Evolutionary conservation across 2,797 vertebrate genomes (phyloP), one percentile per base, ranked within the genome.

Genomic region (Acanthurus leucopareius): DNA sequence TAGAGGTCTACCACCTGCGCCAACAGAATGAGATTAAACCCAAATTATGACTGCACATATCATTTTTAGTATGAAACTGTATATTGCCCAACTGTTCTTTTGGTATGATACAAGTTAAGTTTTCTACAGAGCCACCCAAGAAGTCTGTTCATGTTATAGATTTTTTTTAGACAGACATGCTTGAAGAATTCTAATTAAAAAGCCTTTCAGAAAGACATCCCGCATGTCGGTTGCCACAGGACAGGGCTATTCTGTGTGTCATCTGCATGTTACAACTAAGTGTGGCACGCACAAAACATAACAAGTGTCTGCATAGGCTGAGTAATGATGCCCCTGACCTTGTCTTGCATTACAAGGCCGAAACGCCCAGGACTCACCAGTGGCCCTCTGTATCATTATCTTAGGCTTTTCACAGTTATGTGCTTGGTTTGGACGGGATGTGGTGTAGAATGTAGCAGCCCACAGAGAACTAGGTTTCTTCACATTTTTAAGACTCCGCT

Each of bases 361-460:
- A 40, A 83, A 86, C 71, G 19, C 85, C 80, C 84, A 59, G 77
- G 17, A 25, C 71, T 73, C 66, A 67, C 85, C 83, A 61, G 63
- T 22, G 63, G 58, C 60, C 69, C 80, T 68, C 75, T 83, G 74
- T 90, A 59, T 93, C 83, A 91, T 94, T 92, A 93, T 73, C 84
- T 82, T 6, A 51, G 85, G 89, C 88, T 90, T 91, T 93, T 94
- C 92, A 88, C 93, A 92, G 90, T 79, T 77, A 86, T 73, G 91
- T 93, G 93, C 85, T 92, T 83, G 79, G 90, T 92, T 93, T 92
- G 85, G 70, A 81, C 32, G 83, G 85, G 88, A 89, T 88, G 89
- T 82, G 87, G 88, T 92, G 91, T 91, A 85, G 92, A 95, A 94
- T 95, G 83, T 94, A 83, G 82, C 93, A 87, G 85, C 82, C 81